Evolutionary conservation across 2,113 vertebrate genomes (phyloP), one percentile per base, ranked within the genome.

Genomic region (Burhinus oedicnemus): DNA sequence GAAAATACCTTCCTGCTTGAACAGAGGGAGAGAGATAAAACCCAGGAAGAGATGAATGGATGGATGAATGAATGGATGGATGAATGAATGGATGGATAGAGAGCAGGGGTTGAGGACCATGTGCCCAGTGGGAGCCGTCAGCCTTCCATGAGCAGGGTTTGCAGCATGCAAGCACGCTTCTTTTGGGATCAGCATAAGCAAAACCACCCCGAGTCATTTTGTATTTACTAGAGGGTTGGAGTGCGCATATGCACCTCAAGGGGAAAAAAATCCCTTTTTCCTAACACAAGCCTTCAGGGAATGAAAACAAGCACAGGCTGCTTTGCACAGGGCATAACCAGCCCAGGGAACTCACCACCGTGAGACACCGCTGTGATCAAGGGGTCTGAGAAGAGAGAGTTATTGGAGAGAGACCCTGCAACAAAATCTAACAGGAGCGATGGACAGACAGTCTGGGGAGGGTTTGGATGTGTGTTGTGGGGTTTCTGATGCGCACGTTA

Each of bases 101-200:
- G 21, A 40, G 29, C 15, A 82, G 38, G 18, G 23, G 5, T 18
- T 60, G 69, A 45, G 32, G n/a, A 38, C 26, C 45, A 22, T 1
- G 1, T 0, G 0, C 45, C n/a, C 3, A 0, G 27, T 32, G 58
- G 64, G 23, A 71, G 11, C 45, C 1, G 0, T 34, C 51, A 30
- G 32, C n/a, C 21, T 84, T n/a, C 45, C n/a, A 23, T 0, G 0
- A 70, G 34, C 38, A 0, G 0, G 19, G 30, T 71, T 85, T 81
- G 64, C 30, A 44, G 22, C 40, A 6, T 5, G 38, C 15, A 65
- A 58, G 7, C 30, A 38, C 1, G 0, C 15, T 10, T 9, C 44
- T 70, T 85, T 42, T 19, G 29, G 29, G 57, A 84, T 64, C 49
- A 58, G 38, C 15, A 70, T 38, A 49, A 75, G 42, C 36, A 52